phyloP scores from a whole-genome alignment of 2,797 vertebrate genomes.

The Oreonectes daqikongensis region DNA sequence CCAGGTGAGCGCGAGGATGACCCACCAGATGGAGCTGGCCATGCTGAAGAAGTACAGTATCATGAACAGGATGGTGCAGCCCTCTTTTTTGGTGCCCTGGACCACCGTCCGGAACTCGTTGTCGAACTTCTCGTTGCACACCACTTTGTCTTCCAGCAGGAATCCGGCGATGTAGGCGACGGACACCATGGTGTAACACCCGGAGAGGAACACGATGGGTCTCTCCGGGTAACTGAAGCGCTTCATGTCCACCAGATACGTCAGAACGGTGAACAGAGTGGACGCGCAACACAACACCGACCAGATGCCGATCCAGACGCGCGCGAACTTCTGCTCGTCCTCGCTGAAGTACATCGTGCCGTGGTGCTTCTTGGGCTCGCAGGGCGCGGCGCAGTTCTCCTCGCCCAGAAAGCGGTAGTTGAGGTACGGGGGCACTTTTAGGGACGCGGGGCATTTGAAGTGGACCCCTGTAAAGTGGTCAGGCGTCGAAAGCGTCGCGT shows the following conservation, averaged over 20 bases:
- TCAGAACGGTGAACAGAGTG: conserved; percentile 92
- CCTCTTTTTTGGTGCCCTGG: conserved; percentile 94
- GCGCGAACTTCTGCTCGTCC: conserved; percentile 89
- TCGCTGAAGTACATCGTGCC: conserved; percentile 94
- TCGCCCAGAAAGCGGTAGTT: conserved; percentile 94
- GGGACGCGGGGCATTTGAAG: conserved; percentile 85
- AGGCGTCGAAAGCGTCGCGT: conserved; percentile 59
- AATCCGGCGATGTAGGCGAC: conserved; percentile 93
- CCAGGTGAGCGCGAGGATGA: conserved; percentile 94
- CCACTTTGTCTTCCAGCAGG: conserved; percentile 89
- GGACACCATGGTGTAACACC: conserved; percentile 94
- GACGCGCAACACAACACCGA: conserved; percentile 93
- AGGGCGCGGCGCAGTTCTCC: conserved; percentile 93
- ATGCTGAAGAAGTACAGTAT: conserved; percentile 98
- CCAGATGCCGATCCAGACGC: conserved; percentile 96
- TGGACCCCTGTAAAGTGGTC: conserved; percentile 65
- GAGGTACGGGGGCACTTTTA: conserved; percentile 88
- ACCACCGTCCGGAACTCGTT: conserved; percentile 90
- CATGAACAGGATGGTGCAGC: conserved; percentile 98
- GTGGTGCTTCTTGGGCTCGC: conserved; percentile 83
- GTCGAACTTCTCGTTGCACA: conserved; percentile 92
- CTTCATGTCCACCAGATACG: conserved; percentile 96
- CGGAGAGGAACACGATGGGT: conserved; percentile 94
- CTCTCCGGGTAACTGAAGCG: conserved; percentile 95
- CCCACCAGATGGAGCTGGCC: conserved; percentile 99